These are phyloP conservation scores for Steinernema khuongi DNA, from an alignment of 1,140 invertebrate species.

Conservation along the genomic window DNA sequence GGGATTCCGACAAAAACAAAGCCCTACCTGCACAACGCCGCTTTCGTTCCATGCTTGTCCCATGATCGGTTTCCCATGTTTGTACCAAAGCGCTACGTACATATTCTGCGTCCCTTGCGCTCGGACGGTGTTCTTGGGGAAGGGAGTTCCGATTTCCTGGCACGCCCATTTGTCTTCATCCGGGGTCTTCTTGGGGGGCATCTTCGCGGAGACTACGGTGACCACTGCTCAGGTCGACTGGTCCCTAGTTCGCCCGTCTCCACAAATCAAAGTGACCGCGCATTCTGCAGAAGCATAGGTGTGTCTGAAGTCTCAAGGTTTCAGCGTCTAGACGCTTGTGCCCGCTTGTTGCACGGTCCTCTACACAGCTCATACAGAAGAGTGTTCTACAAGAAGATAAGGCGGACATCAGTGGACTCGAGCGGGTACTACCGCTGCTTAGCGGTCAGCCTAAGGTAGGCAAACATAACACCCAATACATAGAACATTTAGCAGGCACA, in stretches of 20 bases:
- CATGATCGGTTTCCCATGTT: conserved; percentile 24
- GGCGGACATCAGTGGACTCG: too few species aligned
- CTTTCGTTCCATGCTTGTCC: conserved; percentile 20
- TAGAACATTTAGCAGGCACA: too few species aligned
- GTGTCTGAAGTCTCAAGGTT: not conserved
- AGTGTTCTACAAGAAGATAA: too few species aligned
- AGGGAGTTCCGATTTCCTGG: conserved; percentile 19
- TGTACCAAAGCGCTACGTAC: conserved; percentile 21
- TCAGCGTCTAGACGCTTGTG: too few species aligned
- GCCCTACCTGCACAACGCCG: conserved; percentile 11
- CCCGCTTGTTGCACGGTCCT: too few species aligned
- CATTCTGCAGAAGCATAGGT: not conserved
- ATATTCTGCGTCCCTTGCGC: conserved; percentile 12
- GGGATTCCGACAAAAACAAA: not conserved
- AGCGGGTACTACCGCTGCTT: too few species aligned
- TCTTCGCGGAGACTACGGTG: not conserved
- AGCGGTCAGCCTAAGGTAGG: too few species aligned
- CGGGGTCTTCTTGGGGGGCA: conserved; percentile 3
- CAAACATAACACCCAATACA: too few species aligned
- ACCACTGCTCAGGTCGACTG: not conserved
- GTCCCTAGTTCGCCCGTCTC: not conserved
- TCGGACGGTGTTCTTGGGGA: conserved; percentile 18
- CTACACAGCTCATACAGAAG: too few species aligned
- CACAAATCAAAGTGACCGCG: not conserved
- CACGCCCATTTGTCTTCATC: conserved; percentile 24